Percentiles rank a stretch among this genome's conserved stretches.
Conservation (phyloP, 2,888 invertebrate genomes). For the Bhutanitis thaidina region DNA sequence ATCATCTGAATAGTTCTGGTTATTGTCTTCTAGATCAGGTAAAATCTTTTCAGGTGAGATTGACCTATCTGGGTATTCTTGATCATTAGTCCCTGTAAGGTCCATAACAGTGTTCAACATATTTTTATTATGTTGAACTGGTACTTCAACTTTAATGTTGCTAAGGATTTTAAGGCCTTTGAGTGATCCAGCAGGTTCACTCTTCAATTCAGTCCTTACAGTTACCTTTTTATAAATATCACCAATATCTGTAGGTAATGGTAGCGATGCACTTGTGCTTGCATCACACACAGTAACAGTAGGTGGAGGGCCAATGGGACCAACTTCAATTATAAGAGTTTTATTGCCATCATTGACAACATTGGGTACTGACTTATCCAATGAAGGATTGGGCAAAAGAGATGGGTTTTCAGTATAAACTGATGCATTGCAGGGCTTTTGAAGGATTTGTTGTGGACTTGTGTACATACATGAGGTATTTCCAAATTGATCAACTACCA, state of each 20-base stretch:
- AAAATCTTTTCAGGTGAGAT: conserved; percentile 60
- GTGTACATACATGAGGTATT: conserved; percentile 69
- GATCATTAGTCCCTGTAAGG: conserved; percentile 58
- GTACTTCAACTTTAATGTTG: conserved; percentile 76
- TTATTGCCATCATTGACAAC: conserved; percentile 49
- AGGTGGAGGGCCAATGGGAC: conserved; percentile 46
- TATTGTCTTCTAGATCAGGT: conserved; percentile 65
- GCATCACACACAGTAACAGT: conserved; percentile 26
- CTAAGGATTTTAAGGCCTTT: conserved; percentile 75
- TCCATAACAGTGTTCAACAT: conserved; percentile 71
- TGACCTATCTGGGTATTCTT: conserved; percentile 46
- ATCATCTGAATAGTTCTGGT: conserved; percentile 43
- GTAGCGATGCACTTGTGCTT: conserved; percentile 27
- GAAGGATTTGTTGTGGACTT: conserved; percentile 51
- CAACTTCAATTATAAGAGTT: conserved; percentile 67
- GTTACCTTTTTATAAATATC: conserved; percentile 26
- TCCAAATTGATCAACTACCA: conserved; percentile 71
- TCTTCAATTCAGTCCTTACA: conserved; percentile 39
- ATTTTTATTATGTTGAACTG: conserved; percentile 68
- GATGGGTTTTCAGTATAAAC: conserved; percentile 42
- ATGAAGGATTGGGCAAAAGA: conserved; percentile 34
- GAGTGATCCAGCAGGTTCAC: conserved; percentile 45
- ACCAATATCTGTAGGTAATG: conserved; percentile 21
- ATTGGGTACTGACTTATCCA: conserved; percentile 37
- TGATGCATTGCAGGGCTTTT: conserved; percentile 47